Evolutionary conservation across 37 sponge, comb jelly and placozoan species (phyloP).

Genomic region (Agelas oroides): DNA sequence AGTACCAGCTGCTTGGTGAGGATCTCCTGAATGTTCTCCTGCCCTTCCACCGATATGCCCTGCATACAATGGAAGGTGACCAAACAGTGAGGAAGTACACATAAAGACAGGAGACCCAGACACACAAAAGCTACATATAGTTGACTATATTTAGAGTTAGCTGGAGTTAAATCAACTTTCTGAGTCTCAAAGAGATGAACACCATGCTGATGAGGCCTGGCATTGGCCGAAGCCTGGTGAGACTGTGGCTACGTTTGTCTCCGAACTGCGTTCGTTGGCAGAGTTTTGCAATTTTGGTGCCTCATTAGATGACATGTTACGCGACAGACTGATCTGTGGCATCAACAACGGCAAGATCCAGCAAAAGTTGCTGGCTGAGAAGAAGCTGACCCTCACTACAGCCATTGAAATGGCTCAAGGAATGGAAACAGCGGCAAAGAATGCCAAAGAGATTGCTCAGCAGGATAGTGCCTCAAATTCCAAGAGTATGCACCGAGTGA

Average conservation of each 20-base stretch:
- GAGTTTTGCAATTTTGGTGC: background rate
- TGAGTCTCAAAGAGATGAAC: too few relatives aligned
- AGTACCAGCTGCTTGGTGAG: slow-evolving; percentile 91
- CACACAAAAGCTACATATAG: too few relatives aligned
- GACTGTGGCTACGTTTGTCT: background rate
- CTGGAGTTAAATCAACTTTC: too few relatives aligned
- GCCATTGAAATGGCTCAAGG: slow-evolving; percentile 28
- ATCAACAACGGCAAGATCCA: background rate
- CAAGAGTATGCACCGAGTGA: background rate
- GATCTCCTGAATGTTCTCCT: slow-evolving; percentile 97
- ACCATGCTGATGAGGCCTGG: too few relatives aligned
- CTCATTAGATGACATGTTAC: slow-evolving; percentile 16
- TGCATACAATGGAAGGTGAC: background rate
- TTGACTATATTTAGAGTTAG: too few relatives aligned
- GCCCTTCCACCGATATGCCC: slow-evolving; percentile 92
- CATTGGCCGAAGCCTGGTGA: background rate
- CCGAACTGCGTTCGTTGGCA: too few relatives aligned
- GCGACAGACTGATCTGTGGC: slow-evolving; percentile 55
- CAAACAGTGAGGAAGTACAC: background rate
- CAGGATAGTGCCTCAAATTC: too few relatives aligned
- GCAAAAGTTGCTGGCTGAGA: background rate
- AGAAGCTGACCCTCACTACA: background rate
- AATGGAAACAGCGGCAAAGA: slow-evolving; percentile 32
- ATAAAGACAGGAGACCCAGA: background rate
- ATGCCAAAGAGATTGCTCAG: background rate